These are phyloP conservation scores for Acanthurus lineatus DNA, from an alignment of 2,797 vertebrate species.

Conservation along the genomic window DNA sequence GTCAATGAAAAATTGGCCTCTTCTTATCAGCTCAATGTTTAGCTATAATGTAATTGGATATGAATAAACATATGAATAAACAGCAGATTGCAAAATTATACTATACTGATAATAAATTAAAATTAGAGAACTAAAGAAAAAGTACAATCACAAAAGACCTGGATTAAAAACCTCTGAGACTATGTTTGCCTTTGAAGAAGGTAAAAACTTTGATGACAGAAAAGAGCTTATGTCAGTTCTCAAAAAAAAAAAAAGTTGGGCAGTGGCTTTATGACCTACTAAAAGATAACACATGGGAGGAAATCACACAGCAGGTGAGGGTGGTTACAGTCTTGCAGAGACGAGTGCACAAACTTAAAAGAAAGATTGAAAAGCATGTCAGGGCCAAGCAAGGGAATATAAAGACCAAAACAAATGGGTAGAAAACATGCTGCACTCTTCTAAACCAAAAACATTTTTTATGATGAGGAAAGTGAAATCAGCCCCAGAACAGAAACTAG, in stretches of 20 bases:
- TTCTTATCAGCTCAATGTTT: too few species aligned
- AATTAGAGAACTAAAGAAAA: too few species aligned
- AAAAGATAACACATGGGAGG: slow-evolving; percentile 46
- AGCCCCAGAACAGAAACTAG: background rate
- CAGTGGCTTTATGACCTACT: slow-evolving; percentile 38
- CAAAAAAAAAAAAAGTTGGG: slow-evolving; percentile 6
- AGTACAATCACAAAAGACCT: background rate
- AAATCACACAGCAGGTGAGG: slow-evolving; percentile 53
- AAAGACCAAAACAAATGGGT: slow-evolving; percentile 24
- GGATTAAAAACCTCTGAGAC: slow-evolving; percentile 12
- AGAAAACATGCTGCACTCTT: slow-evolving; percentile 19
- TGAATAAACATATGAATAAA: too few species aligned
- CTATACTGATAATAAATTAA: background rate
- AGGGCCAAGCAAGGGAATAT: slow-evolving; percentile 36
- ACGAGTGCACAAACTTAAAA: slow-evolving; percentile 33
- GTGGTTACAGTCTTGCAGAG: slow-evolving; percentile 16
- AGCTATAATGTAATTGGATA: too few species aligned
- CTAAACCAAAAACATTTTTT: slow-evolving; percentile 25
- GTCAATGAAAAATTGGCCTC: too few species aligned
- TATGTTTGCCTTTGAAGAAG: slow-evolving; percentile 9
- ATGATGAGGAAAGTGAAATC: slow-evolving; percentile 8
- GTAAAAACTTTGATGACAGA: background rate
- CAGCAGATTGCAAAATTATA: too few species aligned
- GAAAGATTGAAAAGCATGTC: slow-evolving; percentile 39
- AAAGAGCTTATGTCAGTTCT: slow-evolving; percentile 23